Percentiles rank a stretch among this genome's conserved stretches.
phyloP scores from a whole-genome alignment of 2,113 vertebrate genomes.

The Poecilia latipinna region DNA sequence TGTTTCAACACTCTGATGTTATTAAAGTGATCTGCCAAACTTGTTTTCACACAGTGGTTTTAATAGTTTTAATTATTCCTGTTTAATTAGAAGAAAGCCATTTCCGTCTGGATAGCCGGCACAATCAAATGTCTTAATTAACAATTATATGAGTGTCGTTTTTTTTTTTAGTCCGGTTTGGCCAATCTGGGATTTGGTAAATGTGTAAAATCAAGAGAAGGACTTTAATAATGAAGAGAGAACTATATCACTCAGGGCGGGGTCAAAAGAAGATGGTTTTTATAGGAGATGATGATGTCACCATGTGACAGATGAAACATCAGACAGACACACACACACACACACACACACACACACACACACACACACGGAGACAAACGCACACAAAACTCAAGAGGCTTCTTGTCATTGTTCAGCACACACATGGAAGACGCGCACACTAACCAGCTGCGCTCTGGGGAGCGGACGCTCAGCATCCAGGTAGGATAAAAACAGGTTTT shows the following conservation, averaged over 20 bases:
- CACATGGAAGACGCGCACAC: conserved; percentile 34
- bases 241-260: conserved; percentile 37
- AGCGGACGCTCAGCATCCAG: conserved; percentile 35
- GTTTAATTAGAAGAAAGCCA: not conserved
- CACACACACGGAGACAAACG: conserved; percentile 24
- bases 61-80: not conserved
- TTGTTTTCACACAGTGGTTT: not conserved
- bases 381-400: conserved; percentile 42
- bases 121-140: conserved; percentile 1
- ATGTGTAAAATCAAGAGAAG: conserved; percentile 4
- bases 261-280: conserved; percentile 37
- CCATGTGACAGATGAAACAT: conserved; percentile 59
- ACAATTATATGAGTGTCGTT: not conserved
- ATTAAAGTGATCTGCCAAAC: not conserved
- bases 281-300: conserved; percentile 65
- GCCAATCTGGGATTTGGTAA: conserved; percentile 13
- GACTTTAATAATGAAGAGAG: conserved; percentile 24
- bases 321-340: conserved; percentile 54
- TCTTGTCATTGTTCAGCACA: conserved; percentile 54
- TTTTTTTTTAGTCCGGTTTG: not conserved
- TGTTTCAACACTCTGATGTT: not conserved
- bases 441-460: conserved; percentile 9
- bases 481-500: conserved; percentile 17
- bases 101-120: not conserved
- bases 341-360: conserved; percentile 23